phyloP scores from a whole-genome alignment of 2,113 vertebrate species.

The Leucopsar rothschildi region DNA sequence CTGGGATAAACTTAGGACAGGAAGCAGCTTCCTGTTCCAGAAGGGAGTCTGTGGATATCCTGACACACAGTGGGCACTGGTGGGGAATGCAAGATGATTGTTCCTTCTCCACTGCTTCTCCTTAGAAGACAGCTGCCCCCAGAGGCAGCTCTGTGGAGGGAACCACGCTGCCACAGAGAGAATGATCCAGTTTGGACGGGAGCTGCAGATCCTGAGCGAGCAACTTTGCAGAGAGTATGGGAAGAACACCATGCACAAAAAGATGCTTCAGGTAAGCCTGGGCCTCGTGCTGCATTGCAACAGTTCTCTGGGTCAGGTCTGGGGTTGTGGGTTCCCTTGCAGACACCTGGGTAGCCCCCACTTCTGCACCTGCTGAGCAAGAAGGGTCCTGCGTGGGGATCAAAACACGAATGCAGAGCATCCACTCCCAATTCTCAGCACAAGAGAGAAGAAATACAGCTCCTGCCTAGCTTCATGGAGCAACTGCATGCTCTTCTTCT shows the following conservation, averaged over 20 bases:
- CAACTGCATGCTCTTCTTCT: not conserved
- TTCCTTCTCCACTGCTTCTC: not conserved
- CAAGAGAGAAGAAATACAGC: not conserved
- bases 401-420: not conserved
- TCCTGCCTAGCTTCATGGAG: not conserved
- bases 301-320: not conserved
- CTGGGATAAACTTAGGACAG: not conserved
- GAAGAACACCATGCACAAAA: conserved; percentile 89
- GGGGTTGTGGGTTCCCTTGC: not conserved
- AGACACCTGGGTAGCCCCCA: not conserved
- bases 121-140: conserved; percentile 83
- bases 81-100: not conserved
- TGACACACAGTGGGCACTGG: not conserved
- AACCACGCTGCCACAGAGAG: conserved; percentile 95
- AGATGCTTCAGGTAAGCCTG: conserved; percentile 84
- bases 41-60: not conserved
- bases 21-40: not conserved
- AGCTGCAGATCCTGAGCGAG: conserved; percentile 92
- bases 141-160: conserved; percentile 91
- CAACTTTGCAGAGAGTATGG: conserved; percentile 92
- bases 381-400: not conserved
- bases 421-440: not conserved
- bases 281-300: not conserved
- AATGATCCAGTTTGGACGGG: conserved; percentile 97
- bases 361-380: not conserved